Evolutionary conservation across 1,140 invertebrate species (phyloP), one percentile per base, ranked within the genome.

Genomic region (Neodiprion virginianus): DNA sequence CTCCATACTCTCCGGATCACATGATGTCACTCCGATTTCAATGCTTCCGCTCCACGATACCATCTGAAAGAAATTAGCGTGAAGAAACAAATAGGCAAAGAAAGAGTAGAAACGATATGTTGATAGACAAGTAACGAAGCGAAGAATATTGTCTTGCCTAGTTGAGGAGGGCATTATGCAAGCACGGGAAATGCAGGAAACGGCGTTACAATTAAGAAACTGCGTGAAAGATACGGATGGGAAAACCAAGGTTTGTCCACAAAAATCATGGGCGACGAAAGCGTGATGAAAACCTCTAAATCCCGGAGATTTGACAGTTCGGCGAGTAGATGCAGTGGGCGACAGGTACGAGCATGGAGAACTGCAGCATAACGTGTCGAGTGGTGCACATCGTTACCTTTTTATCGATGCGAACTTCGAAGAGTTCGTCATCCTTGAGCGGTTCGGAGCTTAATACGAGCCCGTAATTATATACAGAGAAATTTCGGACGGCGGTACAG

Each of bases 31-130:
- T 50, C 97, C 97, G 81, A 98, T 96, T 89, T 97, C 96, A 82
- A 98, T 93, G 77, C 94, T 96, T 28, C 96, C 96, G 87, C 94
- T 96, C 96, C 96, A 98, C 65, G 93, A 91, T 81, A 91, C 92
- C 75, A 94, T 92, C 93, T 95, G 74, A 76, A 76, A 79, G 77
- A 40, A 28, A 40, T 40, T 40, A 40, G 1, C 28, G 28, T 40
- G 28, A 40, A 40, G 28, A 40, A 40, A 40, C 28, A 40, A 40
- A 40, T 40, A 40, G 72, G 65, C 7, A 74, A 67, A n/a, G 66
- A 71, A 75, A 49, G 49, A 78, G 71, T 40, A 65, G 69, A 74
- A 77, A 72, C n/a, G 21, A 49, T 72, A 48, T 65, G 12, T 72
- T n/a, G 8, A 40, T 5, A 11, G 8, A 74, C 40, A 28, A 74